Evolutionary conservation across 2,113 vertebrate species (phyloP).

Genomic region (Ctenodactylus gundi): DNA sequence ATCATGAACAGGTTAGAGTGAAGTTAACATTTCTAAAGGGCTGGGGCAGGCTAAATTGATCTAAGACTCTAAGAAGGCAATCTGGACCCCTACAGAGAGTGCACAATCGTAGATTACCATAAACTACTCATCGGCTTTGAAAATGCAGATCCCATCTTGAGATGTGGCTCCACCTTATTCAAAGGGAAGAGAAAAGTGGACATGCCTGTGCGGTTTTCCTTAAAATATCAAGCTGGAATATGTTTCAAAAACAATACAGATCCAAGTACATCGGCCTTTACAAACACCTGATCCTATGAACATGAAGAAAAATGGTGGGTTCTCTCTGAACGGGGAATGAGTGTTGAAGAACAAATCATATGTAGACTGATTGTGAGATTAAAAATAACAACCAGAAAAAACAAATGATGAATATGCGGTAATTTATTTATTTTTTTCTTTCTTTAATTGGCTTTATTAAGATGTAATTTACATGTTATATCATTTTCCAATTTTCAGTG

Average conservation of each 20-base stretch:
- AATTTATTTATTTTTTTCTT: too few species aligned
- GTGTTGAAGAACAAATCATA: neutral
- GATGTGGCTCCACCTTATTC: neutral
- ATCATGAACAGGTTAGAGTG: neutral
- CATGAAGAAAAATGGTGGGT: neutral
- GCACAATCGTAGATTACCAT: too few species aligned
- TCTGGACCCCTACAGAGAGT: neutral
- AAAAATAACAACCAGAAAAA: neutral
- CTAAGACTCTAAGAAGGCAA: neutral
- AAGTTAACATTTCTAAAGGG: neutral
- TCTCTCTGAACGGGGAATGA: neutral
- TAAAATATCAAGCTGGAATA: neutral
- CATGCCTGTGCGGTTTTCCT: neutral
- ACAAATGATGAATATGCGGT: too few species aligned
- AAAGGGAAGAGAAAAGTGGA: conserved; percentile 13
- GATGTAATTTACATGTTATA: too few species aligned
- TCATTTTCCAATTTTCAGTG: too few species aligned
- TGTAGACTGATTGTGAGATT: neutral
- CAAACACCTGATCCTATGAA: neutral
- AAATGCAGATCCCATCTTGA: neutral
- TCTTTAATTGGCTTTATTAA: too few species aligned
- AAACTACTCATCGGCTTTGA: neutral
- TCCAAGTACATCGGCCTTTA: neutral
- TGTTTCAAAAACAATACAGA: neutral
- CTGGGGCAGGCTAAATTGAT: neutral